Percentiles rank a stretch among this genome's conserved stretches.
Conservation (phyloP, 2,888 invertebrate species). For the Mayetiola destructor region DNA sequence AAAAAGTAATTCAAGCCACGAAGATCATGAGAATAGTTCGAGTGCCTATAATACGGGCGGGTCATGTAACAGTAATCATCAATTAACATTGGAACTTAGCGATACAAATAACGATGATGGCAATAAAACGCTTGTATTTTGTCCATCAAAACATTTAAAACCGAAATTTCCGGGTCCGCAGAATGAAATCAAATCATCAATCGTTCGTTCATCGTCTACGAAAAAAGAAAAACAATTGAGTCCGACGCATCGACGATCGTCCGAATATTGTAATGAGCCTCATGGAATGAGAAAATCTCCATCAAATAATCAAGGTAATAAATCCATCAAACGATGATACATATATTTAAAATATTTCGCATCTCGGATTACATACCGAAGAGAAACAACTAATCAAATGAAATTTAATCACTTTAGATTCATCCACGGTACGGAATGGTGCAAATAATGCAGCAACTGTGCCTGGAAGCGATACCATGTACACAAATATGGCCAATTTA, state of each 20-base stretch:
- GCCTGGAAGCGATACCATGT: conserved; percentile 41
- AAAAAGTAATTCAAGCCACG: conserved; percentile 29
- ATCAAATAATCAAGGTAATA: neutral
- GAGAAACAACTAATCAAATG: neutral
- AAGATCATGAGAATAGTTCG: conserved; percentile 48
- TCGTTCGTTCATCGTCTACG: neutral
- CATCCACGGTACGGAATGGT: neutral
- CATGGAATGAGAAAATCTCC: neutral
- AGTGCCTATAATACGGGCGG: conserved; percentile 64
- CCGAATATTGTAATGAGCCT: neutral
- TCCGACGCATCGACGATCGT: neutral
- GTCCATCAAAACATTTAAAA: neutral
- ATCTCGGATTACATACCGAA: neutral
- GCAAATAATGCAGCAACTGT: neutral
- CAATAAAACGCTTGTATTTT: conserved; percentile 14
- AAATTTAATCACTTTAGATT: neutral
- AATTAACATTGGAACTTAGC: conserved; percentile 39
- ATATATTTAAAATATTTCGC: neutral
- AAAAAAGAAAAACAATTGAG: neutral
- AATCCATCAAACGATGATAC: neutral
- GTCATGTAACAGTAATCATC: conserved; percentile 52
- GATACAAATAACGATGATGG: conserved; percentile 19
- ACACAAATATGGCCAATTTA: conserved; percentile 52
- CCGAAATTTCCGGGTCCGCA: conserved; percentile 1
- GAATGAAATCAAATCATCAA: neutral